A percentile compares a stretch with the other conserved stretches of the same genome.
These are phyloP conservation scores for Apamea crenata DNA, from an alignment of 2,888 invertebrate species.

Conservation along the genomic window DNA sequence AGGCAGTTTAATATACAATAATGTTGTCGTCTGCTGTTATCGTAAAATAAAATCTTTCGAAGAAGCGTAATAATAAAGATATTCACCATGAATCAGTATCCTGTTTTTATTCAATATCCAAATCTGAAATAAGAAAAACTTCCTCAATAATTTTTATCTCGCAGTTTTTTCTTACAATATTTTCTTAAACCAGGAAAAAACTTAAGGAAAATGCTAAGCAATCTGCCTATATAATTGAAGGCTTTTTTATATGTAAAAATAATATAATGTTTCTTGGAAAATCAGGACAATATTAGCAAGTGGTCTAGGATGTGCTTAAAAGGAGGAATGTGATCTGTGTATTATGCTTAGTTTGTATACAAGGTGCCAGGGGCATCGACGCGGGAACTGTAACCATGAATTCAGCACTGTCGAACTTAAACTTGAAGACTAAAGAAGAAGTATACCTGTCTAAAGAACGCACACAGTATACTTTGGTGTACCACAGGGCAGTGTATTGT, in stretches of 20 bases:
- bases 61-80: background rate
- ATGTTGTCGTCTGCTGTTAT: background rate
- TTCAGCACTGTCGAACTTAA: background rate
- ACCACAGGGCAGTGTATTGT: no score
- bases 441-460: no score
- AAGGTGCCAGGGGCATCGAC: background rate
- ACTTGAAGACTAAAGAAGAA: no score
- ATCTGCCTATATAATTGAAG: background rate
- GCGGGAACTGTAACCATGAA: background rate
- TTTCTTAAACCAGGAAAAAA: constrained; percentile 8
- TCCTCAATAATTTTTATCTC: background rate
- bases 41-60: background rate
- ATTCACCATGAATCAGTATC: background rate
- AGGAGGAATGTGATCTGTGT: background rate
- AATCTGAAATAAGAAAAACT: constrained; percentile 23
- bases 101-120: constrained; percentile 40
- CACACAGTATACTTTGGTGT: no score
- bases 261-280: background rate
- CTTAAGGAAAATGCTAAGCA: constrained; percentile 10
- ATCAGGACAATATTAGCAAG: background rate
- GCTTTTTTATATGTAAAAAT: background rate
- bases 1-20: background rate
- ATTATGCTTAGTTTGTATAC: background rate
- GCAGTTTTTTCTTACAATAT: constrained; percentile 8
- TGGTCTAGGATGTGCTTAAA: background rate